These are phyloP conservation scores for Myotis lucifugus DNA, from an alignment of 2,113 vertebrate species.

Conservation along the genomic window DNA sequence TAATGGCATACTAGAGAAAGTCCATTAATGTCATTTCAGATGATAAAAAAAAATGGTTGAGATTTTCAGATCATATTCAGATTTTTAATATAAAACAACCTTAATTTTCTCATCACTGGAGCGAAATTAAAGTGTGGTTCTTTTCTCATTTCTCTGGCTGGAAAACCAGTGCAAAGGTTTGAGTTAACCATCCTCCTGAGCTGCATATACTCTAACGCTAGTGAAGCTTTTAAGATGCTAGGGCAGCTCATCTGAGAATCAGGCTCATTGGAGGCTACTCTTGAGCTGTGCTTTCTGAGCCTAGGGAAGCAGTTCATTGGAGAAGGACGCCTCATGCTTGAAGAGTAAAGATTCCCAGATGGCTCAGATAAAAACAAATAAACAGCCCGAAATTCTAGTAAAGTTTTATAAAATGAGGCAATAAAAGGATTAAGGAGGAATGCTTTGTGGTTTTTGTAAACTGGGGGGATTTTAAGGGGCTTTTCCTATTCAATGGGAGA, in stretches of 20 bases:
- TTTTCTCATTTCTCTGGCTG: conserved; percentile 57
- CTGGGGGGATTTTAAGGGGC: background rate
- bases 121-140: conserved; percentile 50
- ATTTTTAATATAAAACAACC: conserved; percentile 60
- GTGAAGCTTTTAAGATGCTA: background rate
- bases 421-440: conserved; percentile 23
- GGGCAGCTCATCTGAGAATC: background rate
- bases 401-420: background rate
- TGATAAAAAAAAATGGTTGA: conserved; percentile 59
- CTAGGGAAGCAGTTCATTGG: background rate
- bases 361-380: conserved; percentile 5
- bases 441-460: background rate
- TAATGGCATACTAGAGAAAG: conserved; percentile 68
- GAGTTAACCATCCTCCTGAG: background rate
- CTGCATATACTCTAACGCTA: background rate
- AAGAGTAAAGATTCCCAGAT: background rate
- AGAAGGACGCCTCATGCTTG: background rate
- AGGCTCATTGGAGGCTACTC: background rate
- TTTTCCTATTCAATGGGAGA: background rate
- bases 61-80: conserved; percentile 58
- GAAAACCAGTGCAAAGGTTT: conserved; percentile 46
- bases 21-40: conserved; percentile 70
- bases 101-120: conserved; percentile 70
- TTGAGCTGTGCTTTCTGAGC: background rate
- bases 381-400: conserved; percentile 39